A percentile compares a stretch with the other conserved stretches of the same genome.
These are phyloP conservation scores for Aphelinus atriplicis DNA, from an alignment of 1,140 invertebrate genomes.

Conservation along the genomic window DNA sequence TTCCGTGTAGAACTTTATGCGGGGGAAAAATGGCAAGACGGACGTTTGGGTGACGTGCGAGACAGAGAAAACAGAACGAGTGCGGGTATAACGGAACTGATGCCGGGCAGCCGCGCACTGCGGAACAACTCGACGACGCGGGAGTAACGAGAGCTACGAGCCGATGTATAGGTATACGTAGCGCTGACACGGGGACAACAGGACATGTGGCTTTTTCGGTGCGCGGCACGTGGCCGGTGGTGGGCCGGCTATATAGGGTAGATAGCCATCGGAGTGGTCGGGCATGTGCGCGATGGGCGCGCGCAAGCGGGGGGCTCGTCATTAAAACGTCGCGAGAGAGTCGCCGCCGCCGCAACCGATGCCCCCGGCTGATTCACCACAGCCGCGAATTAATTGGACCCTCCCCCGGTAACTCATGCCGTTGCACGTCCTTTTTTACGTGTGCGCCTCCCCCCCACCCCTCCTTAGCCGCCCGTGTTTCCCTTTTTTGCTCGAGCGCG, in stretches of 20 bases:
- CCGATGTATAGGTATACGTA: too few species aligned
- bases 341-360: conserved; percentile 26
- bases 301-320: conserved; percentile 49
- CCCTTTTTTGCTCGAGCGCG: too few species aligned
- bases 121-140: too few species aligned
- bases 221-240: conserved; percentile 60
- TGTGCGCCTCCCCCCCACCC: too few species aligned
- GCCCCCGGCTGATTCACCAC: conserved; percentile 33
- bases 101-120: background rate
- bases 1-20: too few species aligned
- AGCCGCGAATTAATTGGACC: conserved; percentile 32
- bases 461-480: too few species aligned
- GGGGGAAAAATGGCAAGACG: too few species aligned
- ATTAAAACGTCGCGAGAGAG: conserved; percentile 57
- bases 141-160: too few species aligned
- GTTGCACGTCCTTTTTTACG: background rate
- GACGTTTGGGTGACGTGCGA: too few species aligned
- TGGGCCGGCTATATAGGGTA: conserved; percentile 55
- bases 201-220: too few species aligned
- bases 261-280: conserved; percentile 65
- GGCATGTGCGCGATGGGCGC: conserved; percentile 14
- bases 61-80: background rate
- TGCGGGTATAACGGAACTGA: conserved; percentile 6
- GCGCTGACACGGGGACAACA: too few species aligned
- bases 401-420: conserved; percentile 1